Percentiles rank a stretch among this genome's conserved stretches.
Conservation (phyloP, 2,888 invertebrate genomes). For the Acleris emargana region DNA sequence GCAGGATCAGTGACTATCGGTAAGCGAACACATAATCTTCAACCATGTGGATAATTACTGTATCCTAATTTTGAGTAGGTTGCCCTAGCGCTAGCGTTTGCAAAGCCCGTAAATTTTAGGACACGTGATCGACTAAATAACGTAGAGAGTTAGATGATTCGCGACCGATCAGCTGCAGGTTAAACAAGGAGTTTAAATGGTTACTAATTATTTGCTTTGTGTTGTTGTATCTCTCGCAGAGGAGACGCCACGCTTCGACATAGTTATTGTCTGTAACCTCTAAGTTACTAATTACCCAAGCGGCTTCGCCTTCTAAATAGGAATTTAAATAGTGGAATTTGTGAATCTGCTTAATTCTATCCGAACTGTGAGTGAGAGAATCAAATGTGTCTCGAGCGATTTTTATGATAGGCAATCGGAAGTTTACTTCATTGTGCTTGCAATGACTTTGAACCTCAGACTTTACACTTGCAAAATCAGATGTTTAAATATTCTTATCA, state of each 20-base stretch:
- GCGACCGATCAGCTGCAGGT: no score
- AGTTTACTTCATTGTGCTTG: slow-evolving; percentile 4
- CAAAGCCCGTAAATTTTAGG: no score
- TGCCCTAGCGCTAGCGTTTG: no score
- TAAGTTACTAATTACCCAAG: slow-evolving; percentile 32
- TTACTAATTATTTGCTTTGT: slow-evolving; percentile 13
- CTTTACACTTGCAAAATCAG: not conserved
- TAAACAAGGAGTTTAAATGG: no score
- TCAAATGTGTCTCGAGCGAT: slow-evolving; percentile 37
- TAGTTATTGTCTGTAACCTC: slow-evolving; percentile 30
- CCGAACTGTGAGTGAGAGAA: slow-evolving; percentile 33
- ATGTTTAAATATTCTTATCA: not conserved
- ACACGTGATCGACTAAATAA: no score
- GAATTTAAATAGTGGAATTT: slow-evolving; percentile 37
- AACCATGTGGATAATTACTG: no score
- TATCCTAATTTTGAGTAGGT: no score
- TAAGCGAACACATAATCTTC: slow-evolving; percentile 4
- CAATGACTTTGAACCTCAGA: slow-evolving; percentile 3
- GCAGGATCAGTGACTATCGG: slow-evolving; percentile 1
- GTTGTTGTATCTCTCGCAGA: slow-evolving; percentile 31
- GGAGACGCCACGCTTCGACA: slow-evolving; percentile 26
- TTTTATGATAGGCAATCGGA: slow-evolving; percentile 34
- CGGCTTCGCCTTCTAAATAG: slow-evolving; percentile 38
- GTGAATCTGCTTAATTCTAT: slow-evolving; percentile 23
- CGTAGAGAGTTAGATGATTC: no score